Base-by-base conservation (phyloP, 2,113 vertebrate genomes). In the Holacanthus passer region DNA sequence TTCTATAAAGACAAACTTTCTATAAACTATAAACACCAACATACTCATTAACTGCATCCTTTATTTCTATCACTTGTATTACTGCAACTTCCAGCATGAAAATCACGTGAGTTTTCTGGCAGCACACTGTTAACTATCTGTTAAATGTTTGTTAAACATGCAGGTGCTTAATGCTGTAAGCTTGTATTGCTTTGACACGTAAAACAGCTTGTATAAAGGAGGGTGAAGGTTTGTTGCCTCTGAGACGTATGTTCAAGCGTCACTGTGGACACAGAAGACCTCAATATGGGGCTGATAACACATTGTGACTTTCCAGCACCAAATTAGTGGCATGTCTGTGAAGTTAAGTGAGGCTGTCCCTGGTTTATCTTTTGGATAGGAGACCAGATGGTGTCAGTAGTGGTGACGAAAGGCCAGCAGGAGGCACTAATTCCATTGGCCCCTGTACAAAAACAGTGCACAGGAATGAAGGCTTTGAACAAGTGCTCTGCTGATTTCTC, bases 371-470 rank as follows among this genome's bases (percentile, higher is more conserved):
- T 79, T 81, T 72, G 81, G 82, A 78, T 2, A 66, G 65, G 27
- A 39, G 79, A 87, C 68, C 87, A 93, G 90, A 90, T 88, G 90
- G 90, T 81, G 84, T 90, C 60, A 83, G 74, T 73, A 88, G 78
- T 79, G 86, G 87, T 87, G 86, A 89, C 29, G 37, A 89, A 86
- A 84, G 80, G 86, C 91, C 84, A 74, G 84, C 90, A 90, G 88
- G 90, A 88, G 85, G 87, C 87, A 85, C 88, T 87, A 84, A 89
- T 77, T 85, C 79, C 58, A 67, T 82, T 89, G 85, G 85, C 85
- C 80, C 65, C 58, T 16, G 39, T 69, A 77, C 72, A 72, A 62
- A 83, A 79, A 65, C 55, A 53, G 45, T 55, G 55, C 52, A 73
- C 6, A 77, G 65, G 69, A 65, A 47, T 29, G 45, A 60, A 50